These are phyloP conservation scores for Tupaia chinensis DNA, from an alignment of 2,113 vertebrate genomes.

Conservation along the genomic window DNA sequence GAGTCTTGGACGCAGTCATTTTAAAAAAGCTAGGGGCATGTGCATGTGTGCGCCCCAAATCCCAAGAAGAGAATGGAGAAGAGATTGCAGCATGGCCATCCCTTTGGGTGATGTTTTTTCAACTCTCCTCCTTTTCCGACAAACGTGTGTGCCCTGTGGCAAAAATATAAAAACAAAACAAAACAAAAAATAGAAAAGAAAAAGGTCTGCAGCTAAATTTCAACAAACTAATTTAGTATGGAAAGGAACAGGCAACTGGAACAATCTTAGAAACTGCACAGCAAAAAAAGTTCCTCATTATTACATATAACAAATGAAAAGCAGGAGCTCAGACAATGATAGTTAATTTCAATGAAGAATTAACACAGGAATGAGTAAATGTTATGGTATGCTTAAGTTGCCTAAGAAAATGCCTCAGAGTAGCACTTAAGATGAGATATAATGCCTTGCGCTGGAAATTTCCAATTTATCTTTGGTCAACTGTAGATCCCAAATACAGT, in stretches of 20 bases:
- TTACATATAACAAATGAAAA: background rate
- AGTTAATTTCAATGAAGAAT: background rate
- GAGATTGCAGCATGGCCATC: too few species aligned
- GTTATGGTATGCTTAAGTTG: background rate
- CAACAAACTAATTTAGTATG: background rate
- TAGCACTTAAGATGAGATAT: background rate
- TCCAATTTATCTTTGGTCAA: slow-evolving; percentile 37
- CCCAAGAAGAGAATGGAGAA: too few species aligned
- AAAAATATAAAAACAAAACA: too few species aligned
- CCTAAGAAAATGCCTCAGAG: background rate
- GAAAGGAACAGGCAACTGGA: background rate
- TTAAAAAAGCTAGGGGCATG: too few species aligned
- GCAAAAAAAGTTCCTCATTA: background rate
- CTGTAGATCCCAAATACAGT: background rate
- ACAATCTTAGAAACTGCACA: background rate
- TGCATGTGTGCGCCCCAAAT: too few species aligned
- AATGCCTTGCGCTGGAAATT: background rate
- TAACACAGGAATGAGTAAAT: background rate
- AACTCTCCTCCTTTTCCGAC: too few species aligned
- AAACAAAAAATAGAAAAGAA: background rate
- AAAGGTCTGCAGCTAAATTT: background rate
- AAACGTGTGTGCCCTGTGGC: too few species aligned
- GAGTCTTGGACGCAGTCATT: too few species aligned
- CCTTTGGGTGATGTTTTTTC: too few species aligned
- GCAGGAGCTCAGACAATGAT: background rate